phyloP scores from a whole-genome alignment of 2,113 vertebrate genomes.

The Colius striatus region DNA sequence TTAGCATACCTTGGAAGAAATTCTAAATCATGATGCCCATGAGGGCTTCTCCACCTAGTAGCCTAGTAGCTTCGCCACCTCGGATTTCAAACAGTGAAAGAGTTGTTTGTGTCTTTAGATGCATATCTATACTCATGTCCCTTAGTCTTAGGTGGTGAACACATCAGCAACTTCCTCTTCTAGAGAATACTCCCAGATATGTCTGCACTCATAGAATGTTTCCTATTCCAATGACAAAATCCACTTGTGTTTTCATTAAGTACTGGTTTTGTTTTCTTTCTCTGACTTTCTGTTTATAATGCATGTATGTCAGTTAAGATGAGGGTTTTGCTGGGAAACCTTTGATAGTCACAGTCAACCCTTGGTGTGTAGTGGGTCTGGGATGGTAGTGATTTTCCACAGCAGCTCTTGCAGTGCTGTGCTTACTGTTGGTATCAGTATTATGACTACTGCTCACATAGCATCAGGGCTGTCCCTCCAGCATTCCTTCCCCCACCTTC shows the following conservation, averaged over 20 bases:
- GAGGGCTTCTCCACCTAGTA: background rate
- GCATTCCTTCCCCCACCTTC: no score
- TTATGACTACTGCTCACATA: no score
- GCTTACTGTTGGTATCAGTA: no score
- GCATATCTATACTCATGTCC: accelerated
- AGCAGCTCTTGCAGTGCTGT: no score
- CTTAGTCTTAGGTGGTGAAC: background rate
- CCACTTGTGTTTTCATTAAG: background rate
- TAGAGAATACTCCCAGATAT: background rate
- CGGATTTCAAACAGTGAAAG: background rate
- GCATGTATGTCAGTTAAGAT: accelerated
- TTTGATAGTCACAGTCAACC: background rate
- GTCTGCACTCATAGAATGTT: accelerated
- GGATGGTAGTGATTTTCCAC: no score
- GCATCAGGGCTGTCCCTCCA: no score
- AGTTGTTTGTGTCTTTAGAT: background rate
- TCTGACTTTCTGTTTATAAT: background rate
- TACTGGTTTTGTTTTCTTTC: background rate
- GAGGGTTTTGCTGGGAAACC: background rate
- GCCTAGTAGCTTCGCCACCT: no score
- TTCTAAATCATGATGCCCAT: background rate
- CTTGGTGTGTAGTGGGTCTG: no score
- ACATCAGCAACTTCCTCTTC: background rate
- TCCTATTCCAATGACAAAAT: background rate
- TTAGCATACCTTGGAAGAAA: background rate